Conservation (phyloP, 1,140 invertebrate species). For the Drosophila yakuba region DNA sequence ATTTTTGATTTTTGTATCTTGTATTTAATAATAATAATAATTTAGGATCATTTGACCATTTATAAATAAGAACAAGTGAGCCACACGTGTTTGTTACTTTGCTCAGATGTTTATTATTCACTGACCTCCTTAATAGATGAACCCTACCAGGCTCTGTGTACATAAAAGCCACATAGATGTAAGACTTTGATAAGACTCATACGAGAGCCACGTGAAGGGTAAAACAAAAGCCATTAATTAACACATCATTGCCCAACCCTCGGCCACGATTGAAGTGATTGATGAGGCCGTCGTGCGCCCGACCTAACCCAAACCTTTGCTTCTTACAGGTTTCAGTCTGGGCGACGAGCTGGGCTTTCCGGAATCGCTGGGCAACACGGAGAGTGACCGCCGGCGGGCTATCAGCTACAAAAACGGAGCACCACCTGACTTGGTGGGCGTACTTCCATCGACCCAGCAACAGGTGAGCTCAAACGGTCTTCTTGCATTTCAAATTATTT, state of each 20-base stretch:
- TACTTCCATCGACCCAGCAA: conserved; percentile 67
- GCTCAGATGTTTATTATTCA: conserved; percentile 3
- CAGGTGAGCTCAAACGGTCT: conserved; percentile 38
- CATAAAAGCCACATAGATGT: conserved; percentile 28
- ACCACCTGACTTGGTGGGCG: conserved; percentile 69
- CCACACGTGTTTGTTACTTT: background rate
- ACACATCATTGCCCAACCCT: conserved; percentile 50
- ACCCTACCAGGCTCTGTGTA: conserved; percentile 16
- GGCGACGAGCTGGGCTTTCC: conserved; percentile 93
- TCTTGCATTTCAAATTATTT: background rate
- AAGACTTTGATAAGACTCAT: conserved; percentile 32
- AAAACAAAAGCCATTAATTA: conserved; percentile 64
- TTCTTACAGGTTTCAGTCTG: conserved; percentile 89
- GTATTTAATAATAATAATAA: background rate
- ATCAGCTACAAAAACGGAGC: conserved; percentile 86
- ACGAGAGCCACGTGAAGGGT: conserved; percentile 21
- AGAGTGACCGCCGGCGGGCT: conserved; percentile 89
- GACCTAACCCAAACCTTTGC: conserved; percentile 18
- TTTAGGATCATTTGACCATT: background rate
- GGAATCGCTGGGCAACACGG: conserved; percentile 91
- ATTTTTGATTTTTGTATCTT: background rate
- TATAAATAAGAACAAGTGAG: too few relatives aligned
- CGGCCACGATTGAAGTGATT: conserved; percentile 44
- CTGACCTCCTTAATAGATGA: conserved; percentile 10
- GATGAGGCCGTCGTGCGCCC: conserved; percentile 28